Percentiles rank a stretch among this genome's conserved stretches.
These are phyloP conservation scores for Capricornis sumatraensis DNA, from an alignment of 2,113 vertebrate species.

Conservation along the genomic window DNA sequence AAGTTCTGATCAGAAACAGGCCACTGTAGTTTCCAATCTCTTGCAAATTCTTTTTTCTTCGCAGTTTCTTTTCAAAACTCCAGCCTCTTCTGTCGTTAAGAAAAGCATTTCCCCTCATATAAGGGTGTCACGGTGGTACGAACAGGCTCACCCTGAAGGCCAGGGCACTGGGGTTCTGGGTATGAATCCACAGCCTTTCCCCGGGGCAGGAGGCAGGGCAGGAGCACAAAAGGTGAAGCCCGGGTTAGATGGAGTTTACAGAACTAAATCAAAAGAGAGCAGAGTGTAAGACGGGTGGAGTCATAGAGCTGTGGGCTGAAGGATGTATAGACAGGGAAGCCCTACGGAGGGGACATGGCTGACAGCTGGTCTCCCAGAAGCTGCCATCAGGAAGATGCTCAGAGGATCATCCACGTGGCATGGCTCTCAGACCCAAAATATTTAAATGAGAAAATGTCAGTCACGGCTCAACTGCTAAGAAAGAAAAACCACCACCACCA, in stretches of 20 bases:
- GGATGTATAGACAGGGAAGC: neutral
- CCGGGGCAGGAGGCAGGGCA: rapidly evolving
- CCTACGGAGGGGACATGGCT: neutral
- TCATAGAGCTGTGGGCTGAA: rapidly evolving
- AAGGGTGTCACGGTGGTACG: rapidly evolving
- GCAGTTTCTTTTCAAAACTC: neutral
- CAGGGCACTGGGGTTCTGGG: neutral
- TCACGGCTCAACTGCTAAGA: neutral
- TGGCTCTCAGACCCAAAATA: neutral
- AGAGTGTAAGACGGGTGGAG: neutral
- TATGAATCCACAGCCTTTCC: too few species aligned
- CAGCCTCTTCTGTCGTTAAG: neutral
- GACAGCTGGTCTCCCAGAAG: neutral
- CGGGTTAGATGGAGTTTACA: too few species aligned
- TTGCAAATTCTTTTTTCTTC: neutral
- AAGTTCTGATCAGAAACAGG: neutral
- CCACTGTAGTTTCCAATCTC: rapidly evolving
- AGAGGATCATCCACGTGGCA: rapidly evolving
- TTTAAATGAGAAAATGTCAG: neutral
- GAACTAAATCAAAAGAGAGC: neutral
- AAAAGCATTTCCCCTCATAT: neutral
- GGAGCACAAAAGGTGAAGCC: rapidly evolving
- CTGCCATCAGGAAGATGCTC: rapidly evolving
- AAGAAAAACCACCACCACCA: neutral
- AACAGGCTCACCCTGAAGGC: too few species aligned